Percentiles rank a stretch among this genome's conserved stretches.
Evolutionary conservation across 2,797 vertebrate species (phyloP).

Genomic region (Prunella strophiata): DNA sequence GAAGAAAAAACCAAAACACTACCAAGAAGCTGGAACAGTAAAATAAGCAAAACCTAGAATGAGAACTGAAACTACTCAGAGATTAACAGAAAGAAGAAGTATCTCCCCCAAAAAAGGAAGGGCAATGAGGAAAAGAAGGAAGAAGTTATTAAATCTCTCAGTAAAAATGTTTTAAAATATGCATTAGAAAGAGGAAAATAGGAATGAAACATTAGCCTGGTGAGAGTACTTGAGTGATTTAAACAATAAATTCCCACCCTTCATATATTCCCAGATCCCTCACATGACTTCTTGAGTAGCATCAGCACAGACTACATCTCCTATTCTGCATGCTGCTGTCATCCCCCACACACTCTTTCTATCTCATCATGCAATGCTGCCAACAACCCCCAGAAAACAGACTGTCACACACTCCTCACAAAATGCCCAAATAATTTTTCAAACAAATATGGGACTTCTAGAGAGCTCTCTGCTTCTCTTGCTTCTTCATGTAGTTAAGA

Average conservation of each 20-base stretch:
- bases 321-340: background rate
- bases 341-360: background rate
- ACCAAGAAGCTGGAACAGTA: background rate
- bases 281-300: background rate
- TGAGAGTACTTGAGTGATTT: background rate
- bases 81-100: conserved; percentile 42
- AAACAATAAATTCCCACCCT: background rate
- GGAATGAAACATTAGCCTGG: background rate
- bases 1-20: background rate
- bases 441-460: background rate
- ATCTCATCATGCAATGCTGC: rapidly evolving
- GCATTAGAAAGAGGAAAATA: background rate
- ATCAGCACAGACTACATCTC: background rate
- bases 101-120: background rate
- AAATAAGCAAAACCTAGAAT: conserved; percentile 15
- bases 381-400: background rate
- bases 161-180: background rate
- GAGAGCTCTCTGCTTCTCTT: background rate
- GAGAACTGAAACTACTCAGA: conserved; percentile 47
- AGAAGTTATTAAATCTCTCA: background rate
- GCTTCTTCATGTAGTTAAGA: background rate
- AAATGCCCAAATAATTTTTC: background rate
- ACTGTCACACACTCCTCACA: background rate
- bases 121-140: background rate
- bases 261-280: background rate